phyloP scores from a whole-genome alignment of 1,140 invertebrate genomes.

The Magallana gigas region DNA sequence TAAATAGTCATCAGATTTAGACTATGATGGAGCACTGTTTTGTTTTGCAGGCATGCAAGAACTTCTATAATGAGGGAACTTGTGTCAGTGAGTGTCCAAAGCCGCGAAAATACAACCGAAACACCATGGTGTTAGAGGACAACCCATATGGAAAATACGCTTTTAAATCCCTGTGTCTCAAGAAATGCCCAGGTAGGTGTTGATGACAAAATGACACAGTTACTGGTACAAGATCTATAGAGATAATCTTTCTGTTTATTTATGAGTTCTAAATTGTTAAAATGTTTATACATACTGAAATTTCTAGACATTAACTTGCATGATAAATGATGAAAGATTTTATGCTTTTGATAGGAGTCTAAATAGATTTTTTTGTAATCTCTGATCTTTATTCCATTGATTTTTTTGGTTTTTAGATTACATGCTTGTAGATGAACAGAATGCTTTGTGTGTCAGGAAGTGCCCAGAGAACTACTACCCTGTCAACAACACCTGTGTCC shows the following conservation, averaged over 20 bases:
- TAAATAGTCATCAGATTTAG: no score
- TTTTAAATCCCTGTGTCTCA: constrained; percentile 96
- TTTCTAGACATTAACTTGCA: neutral
- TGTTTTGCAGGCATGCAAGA: constrained; percentile 88
- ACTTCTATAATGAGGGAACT: constrained; percentile 96
- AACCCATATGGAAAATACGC: constrained; percentile 97
- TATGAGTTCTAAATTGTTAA: neutral
- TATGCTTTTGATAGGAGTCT: neutral
- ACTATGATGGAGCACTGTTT: no score
- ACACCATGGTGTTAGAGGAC: constrained; percentile 92
- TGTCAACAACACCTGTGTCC: constrained; percentile 89
- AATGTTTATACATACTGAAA: constrained; percentile 1
- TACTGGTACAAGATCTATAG: no score
- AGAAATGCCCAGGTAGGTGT: constrained; percentile 87
- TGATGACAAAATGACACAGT: neutral
- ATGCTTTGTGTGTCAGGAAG: constrained; percentile 91
- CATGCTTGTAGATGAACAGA: constrained; percentile 91
- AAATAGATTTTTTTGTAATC: neutral
- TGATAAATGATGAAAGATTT: neutral
- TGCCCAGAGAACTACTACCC: constrained; percentile 89
- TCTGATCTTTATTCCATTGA: no score
- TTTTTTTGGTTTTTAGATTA: constrained; percentile 84
- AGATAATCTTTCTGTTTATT: neutral
- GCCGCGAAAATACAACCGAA: constrained; percentile 95
- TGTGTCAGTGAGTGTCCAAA: constrained; percentile 97